Percentiles rank a stretch among this genome's conserved stretches.
phyloP scores from a whole-genome alignment of 2,113 vertebrate species.

The Hippolais icterina region DNA sequence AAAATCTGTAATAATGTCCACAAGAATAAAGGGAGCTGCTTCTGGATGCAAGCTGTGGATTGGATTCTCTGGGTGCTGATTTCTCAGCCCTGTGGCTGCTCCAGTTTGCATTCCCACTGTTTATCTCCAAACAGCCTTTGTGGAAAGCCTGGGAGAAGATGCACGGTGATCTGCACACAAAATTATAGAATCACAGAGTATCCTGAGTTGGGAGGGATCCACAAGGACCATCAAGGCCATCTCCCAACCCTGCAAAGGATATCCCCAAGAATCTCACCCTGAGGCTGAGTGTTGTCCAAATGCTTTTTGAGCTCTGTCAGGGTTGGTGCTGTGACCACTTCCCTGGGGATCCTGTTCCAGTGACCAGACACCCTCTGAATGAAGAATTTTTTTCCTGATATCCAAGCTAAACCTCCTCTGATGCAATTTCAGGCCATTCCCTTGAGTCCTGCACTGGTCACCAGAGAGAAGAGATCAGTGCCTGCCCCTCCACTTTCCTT shows the following conservation, averaged over 20 bases:
- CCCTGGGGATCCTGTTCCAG: background rate
- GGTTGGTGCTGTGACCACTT: background rate
- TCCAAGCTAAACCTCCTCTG: background rate
- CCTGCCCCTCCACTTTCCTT: background rate
- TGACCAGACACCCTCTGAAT: background rate
- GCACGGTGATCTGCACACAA: no score
- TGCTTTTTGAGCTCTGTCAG: background rate
- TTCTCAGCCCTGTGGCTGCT: background rate
- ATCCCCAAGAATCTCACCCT: background rate
- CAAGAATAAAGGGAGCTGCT: background rate
- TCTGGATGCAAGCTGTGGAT: background rate
- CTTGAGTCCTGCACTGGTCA: background rate
- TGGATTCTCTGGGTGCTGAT: background rate
- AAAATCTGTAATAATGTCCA: background rate
- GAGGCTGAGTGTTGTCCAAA: background rate
- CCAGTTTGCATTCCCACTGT: background rate
- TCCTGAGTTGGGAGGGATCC: background rate
- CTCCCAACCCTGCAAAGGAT: background rate
- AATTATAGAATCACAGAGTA: background rate
- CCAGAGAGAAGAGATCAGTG: background rate
- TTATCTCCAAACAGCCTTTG: background rate
- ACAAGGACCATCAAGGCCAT: background rate
- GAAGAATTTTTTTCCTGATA: background rate
- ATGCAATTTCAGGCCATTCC: background rate
- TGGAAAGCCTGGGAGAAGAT: background rate